These are phyloP conservation scores for Eupleurogrammus muticus DNA, from an alignment of 2,797 vertebrate species.

Conservation along the genomic window DNA sequence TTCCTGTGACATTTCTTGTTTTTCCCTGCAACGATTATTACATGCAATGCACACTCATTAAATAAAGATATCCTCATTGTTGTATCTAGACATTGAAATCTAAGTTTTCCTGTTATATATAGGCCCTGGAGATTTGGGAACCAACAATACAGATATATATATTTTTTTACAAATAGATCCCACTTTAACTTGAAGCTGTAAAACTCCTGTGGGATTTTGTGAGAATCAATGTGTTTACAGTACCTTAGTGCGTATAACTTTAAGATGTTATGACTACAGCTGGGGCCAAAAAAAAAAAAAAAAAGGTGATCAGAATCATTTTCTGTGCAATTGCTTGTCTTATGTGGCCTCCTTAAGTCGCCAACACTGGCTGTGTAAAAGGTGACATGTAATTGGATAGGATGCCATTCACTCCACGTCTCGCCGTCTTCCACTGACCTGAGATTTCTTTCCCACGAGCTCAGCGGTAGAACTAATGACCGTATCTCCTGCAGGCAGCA, in stretches of 20 bases:
- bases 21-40: not conserved
- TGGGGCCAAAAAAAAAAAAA: conserved; percentile 22
- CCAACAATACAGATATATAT: conserved; percentile 40
- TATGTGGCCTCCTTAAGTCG: conserved; percentile 72
- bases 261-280: conserved; percentile 39
- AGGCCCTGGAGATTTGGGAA: conserved; percentile 29
- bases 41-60: not conserved
- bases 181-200: conserved; percentile 40
- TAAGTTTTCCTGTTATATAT: conserved; percentile 38
- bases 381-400: conserved; percentile 82
- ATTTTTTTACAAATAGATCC: conserved; percentile 47
- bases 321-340: conserved; percentile 75
- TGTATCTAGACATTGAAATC: conserved; percentile 16
- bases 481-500: conserved; percentile 69
- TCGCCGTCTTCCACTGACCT: conserved; percentile 67
- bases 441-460: conserved; percentile 64
- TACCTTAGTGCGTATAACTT: conserved; percentile 40
- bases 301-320: conserved; percentile 69
- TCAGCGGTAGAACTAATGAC: conserved; percentile 71
- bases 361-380: conserved; percentile 59
- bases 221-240: conserved; percentile 53
- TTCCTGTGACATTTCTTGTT: conserved; percentile 18
- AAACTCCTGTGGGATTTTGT: conserved; percentile 16
- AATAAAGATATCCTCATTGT: conserved; percentile 3
- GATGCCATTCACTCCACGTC: conserved; percentile 75